These are phyloP conservation scores for Anthopleura sola DNA, from an alignment of 64 coral and sea anemone species.

Conservation along the genomic window DNA sequence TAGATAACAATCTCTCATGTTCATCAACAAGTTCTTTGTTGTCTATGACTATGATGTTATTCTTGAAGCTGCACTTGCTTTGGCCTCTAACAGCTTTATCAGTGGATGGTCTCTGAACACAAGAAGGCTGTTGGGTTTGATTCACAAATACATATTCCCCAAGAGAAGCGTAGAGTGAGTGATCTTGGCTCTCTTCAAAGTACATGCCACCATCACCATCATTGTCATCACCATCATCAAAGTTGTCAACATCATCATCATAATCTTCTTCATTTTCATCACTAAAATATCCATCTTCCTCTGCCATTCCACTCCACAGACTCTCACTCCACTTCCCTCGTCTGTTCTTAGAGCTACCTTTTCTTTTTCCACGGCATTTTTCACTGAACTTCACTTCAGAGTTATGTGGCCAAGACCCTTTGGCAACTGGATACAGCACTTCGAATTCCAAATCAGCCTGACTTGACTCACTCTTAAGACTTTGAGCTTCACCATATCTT, in stretches of 20 bases:
- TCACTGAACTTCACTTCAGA: not conserved
- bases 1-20: not conserved
- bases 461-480: not conserved
- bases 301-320: not conserved
- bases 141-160: not conserved
- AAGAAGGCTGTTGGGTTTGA: not conserved
- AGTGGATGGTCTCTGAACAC: not conserved
- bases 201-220: not conserved
- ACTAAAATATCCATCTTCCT: not conserved
- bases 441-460: not conserved
- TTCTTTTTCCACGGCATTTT: not conserved
- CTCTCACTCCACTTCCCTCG: not conserved
- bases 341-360: not conserved
- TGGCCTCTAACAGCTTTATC: not conserved
- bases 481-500: slow-evolving; percentile 24
- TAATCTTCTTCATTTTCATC: not conserved
- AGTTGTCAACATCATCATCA: not conserved
- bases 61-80: not conserved
- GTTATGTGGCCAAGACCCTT: not conserved
- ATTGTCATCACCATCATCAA: not conserved
- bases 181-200: not conserved
- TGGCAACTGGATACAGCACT: not conserved
- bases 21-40: not conserved
- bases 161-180: not conserved
- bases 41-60: not conserved